Base-by-base conservation (phyloP, 2,797 vertebrate genomes). In the Zenarchopterus dispar region DNA sequence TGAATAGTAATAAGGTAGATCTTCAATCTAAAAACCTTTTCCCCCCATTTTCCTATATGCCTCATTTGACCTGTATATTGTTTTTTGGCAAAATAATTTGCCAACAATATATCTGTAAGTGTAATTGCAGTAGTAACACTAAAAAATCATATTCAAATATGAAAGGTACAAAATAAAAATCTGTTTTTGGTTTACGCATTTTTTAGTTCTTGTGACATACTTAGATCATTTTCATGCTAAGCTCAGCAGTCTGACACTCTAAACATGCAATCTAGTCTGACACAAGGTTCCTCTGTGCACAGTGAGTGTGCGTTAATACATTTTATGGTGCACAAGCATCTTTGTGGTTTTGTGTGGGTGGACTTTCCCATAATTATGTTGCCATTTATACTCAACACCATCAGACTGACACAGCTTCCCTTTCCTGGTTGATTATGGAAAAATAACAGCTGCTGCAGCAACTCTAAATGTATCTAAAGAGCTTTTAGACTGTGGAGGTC, bases 221-320 rank as follows among this genome's bases (percentile, higher is more conserved):
- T 70, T 65, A 84, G 80, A 36, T 36, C 33, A 36, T 69, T 61
- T 56, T 19, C 78, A 78, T 7, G 24, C 82, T 67, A 82, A 75
- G 84, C 59, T 70, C 74, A 85, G 73, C 81, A 78, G 62, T 83
- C 54, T 77, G 71, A 82, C 75, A 79, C 8, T 5, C 6, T 8
- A 7, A 33, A 10, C 11, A 61, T 54, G 52, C 77, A 87, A 77
- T 83, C 77, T 87, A 83, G 46, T 77, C 45, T 56, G 28, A 11
- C 50, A 70, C 62, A 50, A 61, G 33, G 49, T 45, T 78, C 73
- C 7, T 2, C 67, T 41, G 66, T 57, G 77, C 85, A 64, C 64
- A 62, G 71, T 42, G 23, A 56, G 65, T 54, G 59, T 28, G 16
- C 69, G 43, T 13, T 36, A 36, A 36, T 36, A 11, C 33, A 36